Percentiles rank a stretch among this genome's conserved stretches.
These are phyloP conservation scores for Phymatocera aterrima DNA, from an alignment of 2,888 invertebrate genomes.

Conservation along the genomic window DNA sequence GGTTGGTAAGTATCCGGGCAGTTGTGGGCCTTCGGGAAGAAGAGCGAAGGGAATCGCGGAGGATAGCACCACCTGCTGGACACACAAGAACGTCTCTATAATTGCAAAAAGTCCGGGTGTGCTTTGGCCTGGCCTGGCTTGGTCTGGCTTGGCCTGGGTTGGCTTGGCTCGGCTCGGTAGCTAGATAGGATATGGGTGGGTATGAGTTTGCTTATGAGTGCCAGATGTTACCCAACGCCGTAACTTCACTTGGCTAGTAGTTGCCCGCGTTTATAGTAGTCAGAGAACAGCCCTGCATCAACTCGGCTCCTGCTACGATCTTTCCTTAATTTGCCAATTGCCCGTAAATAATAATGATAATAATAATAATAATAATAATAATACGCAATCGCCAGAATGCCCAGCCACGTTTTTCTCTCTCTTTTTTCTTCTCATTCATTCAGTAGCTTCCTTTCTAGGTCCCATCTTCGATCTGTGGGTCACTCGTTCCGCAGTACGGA, in stretches of 20 bases:
- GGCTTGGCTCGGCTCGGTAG: neutral
- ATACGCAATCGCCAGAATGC: too few species aligned
- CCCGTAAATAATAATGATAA: too few species aligned
- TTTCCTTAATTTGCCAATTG: too few species aligned
- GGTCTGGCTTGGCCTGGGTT: too few species aligned
- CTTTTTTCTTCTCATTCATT: too few species aligned
- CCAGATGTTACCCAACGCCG: constrained; percentile 49
- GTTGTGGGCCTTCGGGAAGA: constrained; percentile 16
- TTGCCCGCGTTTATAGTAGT: constrained; percentile 8
- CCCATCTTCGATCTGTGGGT: too few species aligned
- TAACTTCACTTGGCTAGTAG: constrained; percentile 17
- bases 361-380: too few species aligned
- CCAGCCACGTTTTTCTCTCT: too few species aligned
- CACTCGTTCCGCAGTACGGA: too few species aligned
- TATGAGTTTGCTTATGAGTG: constrained; percentile 54
- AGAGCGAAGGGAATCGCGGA: neutral
- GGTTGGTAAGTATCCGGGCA: constrained; percentile 41
- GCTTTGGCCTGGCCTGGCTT: neutral
- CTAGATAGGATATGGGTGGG: constrained; percentile 17
- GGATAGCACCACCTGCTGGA: constrained; percentile 27
- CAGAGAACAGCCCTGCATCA: too few species aligned
- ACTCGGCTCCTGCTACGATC: too few species aligned
- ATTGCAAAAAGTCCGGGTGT: constrained; percentile 52
- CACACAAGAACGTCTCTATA: constrained; percentile 52
- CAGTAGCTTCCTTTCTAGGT: too few species aligned